Base-by-base conservation (phyloP, 2,888 invertebrate genomes). In the Tiphia femorata region DNA sequence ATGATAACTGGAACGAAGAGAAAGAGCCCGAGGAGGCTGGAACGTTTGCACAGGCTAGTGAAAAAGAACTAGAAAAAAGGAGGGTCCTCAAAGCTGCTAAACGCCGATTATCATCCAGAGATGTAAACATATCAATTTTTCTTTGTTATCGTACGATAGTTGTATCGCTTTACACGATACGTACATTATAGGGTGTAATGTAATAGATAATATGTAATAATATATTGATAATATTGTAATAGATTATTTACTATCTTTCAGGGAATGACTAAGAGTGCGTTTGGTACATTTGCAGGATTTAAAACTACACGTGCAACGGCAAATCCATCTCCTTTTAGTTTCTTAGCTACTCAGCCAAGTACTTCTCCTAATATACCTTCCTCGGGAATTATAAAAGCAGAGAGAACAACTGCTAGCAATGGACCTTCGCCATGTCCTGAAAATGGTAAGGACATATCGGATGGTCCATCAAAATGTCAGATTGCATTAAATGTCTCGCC, bases 1-100 rank as follows among this genome's bases (percentile, higher is more conserved):
- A 92, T 74, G 91, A 92, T 8, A 95, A 95, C 80, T 95, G 95
- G 95, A 90, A 95, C 78, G 85, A 89, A 57, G 94, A 93, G 50
- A 92, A 93, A 1, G 89, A 89, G 44, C 85, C 87, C 0, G 93
- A 94, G 78, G 91, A 94, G 72, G 88, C 90, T 65, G 95, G 95
- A 6, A 87, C 86, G 27, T 95, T 94, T 80, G 85, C 86, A 69
- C 90, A 90, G 12, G 88, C 91, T 1, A 59, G 88, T 0, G 88
- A 89, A 29, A 91, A 92, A 41, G 87, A 91, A 58, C 79, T 97
- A 17, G 90, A 92, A 75, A 88, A 87, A 71, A n/a, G n/a, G n/a
- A 88, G 97, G 78, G 88, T 92, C 53, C 91, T 96, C 43, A 91
- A 89, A 83, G 91, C 90, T 61, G 96, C 95, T 1, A 91, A 89